Evolutionary conservation across 2,888 invertebrate genomes (phyloP).

Genomic region (Zygaena filipendulae): DNA sequence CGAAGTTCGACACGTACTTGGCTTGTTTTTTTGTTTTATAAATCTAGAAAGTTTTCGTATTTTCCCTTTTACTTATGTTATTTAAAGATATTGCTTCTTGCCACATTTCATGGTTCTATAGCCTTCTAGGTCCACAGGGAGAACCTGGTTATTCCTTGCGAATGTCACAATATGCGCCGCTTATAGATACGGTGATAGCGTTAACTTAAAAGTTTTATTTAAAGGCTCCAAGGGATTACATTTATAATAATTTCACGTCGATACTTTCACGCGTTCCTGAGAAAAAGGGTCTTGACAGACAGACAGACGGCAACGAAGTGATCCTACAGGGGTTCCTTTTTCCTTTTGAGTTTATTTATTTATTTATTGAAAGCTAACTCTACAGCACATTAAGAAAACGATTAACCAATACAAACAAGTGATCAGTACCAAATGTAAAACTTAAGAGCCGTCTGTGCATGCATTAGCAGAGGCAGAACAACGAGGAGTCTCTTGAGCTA

Average conservation of each 20-base stretch:
- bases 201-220: background rate
- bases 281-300: background rate
- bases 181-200: background rate
- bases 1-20: no score
- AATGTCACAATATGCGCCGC: background rate
- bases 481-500: no score
- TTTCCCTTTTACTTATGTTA: background rate
- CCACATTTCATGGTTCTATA: background rate
- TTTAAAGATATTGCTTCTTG: background rate
- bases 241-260: background rate
- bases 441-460: no score
- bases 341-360: no score
- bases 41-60: no score
- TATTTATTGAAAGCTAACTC: no score
- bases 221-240: background rate
- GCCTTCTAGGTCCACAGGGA: background rate
- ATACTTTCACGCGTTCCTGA: background rate
- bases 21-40: no score
- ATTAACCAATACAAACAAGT: no score
- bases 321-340: conserved; percentile 2
- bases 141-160: background rate
- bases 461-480: no score
- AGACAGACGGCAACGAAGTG: conserved; percentile 1
- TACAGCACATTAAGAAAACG: no score
- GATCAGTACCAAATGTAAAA: no score